phyloP scores from a whole-genome alignment of 2,797 vertebrate species.

The Poecilia picta region DNA sequence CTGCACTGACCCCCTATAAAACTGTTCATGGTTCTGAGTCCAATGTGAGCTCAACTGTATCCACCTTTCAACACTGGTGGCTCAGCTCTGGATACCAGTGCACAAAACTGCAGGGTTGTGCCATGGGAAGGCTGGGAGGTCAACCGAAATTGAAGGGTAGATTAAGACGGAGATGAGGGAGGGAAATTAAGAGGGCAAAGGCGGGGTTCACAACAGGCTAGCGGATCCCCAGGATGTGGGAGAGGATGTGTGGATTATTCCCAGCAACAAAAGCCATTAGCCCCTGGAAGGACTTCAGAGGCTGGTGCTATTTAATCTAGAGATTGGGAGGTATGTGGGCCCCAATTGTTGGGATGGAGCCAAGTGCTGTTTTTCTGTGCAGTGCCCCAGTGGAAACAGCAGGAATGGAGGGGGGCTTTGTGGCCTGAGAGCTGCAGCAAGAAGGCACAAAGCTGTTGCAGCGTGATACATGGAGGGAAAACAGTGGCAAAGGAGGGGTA shows the following conservation, averaged over 20 bases:
- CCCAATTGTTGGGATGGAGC: conserved; percentile 76
- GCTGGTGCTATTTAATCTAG: conserved; percentile 84
- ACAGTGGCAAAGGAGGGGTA: conserved; percentile 47
- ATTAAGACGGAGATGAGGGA: conserved; percentile 75
- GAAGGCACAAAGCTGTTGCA: conserved; percentile 64
- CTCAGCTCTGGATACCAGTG: conserved; percentile 55
- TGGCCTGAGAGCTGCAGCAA: conserved; percentile 48
- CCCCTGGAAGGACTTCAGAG: conserved; percentile 86
- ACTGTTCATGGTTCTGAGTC: conserved; percentile 61
- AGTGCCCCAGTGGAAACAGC: conserved; percentile 72
- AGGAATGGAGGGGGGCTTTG: conserved; percentile 58
- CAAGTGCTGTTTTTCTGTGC: conserved; percentile 77
- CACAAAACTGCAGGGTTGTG: conserved; percentile 55
- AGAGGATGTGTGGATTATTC: conserved; percentile 88
- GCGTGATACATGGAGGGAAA: conserved; percentile 59
- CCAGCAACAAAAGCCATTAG: conserved; percentile 88
- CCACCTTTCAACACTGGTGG: conserved; percentile 65
- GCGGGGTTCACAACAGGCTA: conserved; percentile 67
- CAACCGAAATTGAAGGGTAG: conserved; percentile 63
- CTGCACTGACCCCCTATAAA: conserved; percentile 67
- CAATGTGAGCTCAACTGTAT: conserved; percentile 45
- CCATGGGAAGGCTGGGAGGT: conserved; percentile 59
- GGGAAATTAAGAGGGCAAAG: conserved; percentile 58
- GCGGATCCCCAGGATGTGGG: conserved; percentile 84
- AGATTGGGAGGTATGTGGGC: conserved; percentile 85